Percentiles rank a stretch among this genome's conserved stretches.
Evolutionary conservation across 2,888 invertebrate species (phyloP).

Genomic region (Dromius quadrimaculatus): DNA sequence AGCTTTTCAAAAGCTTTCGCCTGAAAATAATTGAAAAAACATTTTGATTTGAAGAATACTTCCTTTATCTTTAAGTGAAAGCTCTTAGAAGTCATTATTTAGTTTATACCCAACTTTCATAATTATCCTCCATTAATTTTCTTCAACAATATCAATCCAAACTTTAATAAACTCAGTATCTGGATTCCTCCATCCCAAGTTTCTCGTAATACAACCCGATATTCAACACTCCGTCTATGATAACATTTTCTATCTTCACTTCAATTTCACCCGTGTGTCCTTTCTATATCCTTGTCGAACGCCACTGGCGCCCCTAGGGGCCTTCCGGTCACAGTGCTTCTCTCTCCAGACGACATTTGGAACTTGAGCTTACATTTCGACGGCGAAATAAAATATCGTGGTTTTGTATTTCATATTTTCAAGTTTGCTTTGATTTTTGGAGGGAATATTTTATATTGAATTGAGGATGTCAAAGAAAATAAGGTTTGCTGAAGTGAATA

Average conservation of each 20-base stretch:
- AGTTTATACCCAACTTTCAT: too few species aligned
- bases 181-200: too few species aligned
- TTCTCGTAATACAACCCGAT: neutral
- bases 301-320: slow-evolving; percentile 3
- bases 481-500: too few species aligned
- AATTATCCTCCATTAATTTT: too few species aligned
- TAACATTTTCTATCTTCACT: neutral
- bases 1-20: too few species aligned
- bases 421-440: slow-evolving; percentile 6
- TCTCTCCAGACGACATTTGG: neutral
- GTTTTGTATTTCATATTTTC: neutral
- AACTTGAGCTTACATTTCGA: slow-evolving; percentile 3
- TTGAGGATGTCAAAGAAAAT: neutral
- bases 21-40: too few species aligned
- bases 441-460: neutral
- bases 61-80: too few species aligned
- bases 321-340: neutral
- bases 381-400: slow-evolving; percentile 9
- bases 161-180: too few species aligned
- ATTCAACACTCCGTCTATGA: neutral
- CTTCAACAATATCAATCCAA: too few species aligned
- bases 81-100: too few species aligned
- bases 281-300: neutral
- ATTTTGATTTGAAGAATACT: too few species aligned
- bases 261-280: neutral